These are phyloP conservation scores for Aphodius granarius DNA, from an alignment of 2,888 invertebrate species.

Conservation along the genomic window DNA sequence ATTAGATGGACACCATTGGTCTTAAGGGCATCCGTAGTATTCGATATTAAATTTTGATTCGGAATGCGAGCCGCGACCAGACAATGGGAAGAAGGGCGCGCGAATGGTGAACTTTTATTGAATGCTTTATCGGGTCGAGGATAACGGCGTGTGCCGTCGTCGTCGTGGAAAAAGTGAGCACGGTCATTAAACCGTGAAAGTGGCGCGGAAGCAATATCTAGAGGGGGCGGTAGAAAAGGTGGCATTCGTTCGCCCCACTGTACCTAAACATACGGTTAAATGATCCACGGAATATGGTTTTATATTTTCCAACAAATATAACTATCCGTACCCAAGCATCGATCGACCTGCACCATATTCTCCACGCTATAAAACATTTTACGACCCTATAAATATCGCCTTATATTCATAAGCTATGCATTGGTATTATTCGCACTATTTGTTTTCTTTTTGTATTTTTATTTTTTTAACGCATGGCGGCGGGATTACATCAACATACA, in stretches of 20 bases:
- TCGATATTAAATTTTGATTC: background rate
- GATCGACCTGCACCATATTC: conserved; percentile 15
- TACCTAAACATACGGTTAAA: conserved; percentile 36
- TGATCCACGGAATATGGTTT: conserved; percentile 38
- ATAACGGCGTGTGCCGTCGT: background rate
- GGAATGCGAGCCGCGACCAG: background rate
- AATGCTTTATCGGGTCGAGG: background rate
- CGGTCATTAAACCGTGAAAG: background rate
- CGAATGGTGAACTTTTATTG: background rate
- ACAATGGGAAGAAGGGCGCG: background rate
- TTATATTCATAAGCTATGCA: conserved; percentile 1
- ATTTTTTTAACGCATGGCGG: background rate
- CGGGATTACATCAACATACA: background rate
- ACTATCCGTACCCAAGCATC: conserved; percentile 22
- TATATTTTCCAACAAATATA: conserved; percentile 33
- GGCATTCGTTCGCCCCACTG: conserved; percentile 28
- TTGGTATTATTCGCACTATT: background rate
- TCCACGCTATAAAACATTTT: conserved; percentile 23
- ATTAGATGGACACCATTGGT: background rate
- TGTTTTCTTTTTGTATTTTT: background rate
- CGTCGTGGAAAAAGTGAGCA: background rate
- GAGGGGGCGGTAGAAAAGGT: background rate
- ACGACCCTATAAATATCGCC: conserved; percentile 20
- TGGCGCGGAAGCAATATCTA: background rate
- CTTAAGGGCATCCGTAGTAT: background rate